These are phyloP conservation scores for Oryzias celebensis DNA, from an alignment of 2,113 vertebrate genomes.

Conservation along the genomic window DNA sequence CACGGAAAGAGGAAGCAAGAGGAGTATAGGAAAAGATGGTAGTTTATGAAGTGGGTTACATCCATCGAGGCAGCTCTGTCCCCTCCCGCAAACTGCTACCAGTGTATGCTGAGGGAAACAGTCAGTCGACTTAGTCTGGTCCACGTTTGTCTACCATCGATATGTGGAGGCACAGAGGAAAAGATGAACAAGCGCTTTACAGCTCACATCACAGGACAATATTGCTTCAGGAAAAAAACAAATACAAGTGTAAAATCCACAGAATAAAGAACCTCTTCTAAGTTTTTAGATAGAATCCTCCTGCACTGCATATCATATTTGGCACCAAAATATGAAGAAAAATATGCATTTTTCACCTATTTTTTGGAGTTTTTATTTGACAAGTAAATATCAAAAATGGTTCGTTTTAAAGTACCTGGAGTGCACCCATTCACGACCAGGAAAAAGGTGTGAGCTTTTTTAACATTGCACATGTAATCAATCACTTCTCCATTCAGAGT, in stretches of 20 bases:
- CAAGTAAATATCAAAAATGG: conserved; percentile 44
- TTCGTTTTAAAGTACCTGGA: conserved; percentile 59
- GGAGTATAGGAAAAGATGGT: conserved; percentile 30
- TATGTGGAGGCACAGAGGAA: conserved; percentile 32
- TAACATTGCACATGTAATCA: conserved; percentile 49
- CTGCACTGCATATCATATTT: conserved; percentile 47
- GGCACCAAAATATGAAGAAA: conserved; percentile 34
- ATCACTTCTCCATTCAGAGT: conserved; percentile 37
- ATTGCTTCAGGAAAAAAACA: conserved; percentile 16
- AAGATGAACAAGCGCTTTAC: conserved; percentile 17
- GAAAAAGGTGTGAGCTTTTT: conserved; percentile 49
- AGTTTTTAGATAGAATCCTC: conserved; percentile 16
- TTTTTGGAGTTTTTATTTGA: conserved; percentile 61
- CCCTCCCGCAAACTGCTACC: conserved; percentile 38
- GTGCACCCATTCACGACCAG: conserved; percentile 43
- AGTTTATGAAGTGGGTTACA: conserved; percentile 34
- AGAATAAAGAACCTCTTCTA: conserved; percentile 29
- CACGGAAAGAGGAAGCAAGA: conserved; percentile 25
- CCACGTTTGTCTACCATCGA: conserved; percentile 54
- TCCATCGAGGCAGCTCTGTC: conserved; percentile 21
- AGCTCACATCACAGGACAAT: conserved; percentile 42
- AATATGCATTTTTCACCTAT: conserved; percentile 52
- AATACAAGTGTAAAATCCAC: conserved; percentile 9
- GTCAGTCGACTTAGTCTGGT: conserved; percentile 50
- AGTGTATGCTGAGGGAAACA: conserved; percentile 33